Conservation (phyloP, 2,888 invertebrate species). For the Phyto melanocephala region DNA sequence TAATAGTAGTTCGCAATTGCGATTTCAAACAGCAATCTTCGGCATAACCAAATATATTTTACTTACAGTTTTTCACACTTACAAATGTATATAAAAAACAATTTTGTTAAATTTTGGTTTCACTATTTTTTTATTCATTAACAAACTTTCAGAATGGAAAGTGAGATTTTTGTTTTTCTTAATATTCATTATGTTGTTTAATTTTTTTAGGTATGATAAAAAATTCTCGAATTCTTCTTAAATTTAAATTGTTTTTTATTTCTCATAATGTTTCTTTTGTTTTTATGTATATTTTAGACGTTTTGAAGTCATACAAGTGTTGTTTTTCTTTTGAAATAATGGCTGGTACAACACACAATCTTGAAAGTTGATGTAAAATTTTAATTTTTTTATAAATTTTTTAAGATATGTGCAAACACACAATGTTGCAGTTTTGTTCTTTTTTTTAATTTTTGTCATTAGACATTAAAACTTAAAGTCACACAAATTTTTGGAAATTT, state of each 20-base stretch:
- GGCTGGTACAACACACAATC: constrained; percentile 51
- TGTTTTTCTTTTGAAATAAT: constrained; percentile 35
- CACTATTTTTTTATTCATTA: constrained; percentile 58
- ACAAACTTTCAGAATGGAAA: constrained; percentile 61
- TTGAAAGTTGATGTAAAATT: constrained; percentile 24
- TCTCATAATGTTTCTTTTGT: constrained; percentile 28
- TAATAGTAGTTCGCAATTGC: too few relatives aligned
- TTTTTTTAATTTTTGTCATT: background rate
- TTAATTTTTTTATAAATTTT: constrained; percentile 49
- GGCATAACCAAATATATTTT: too few relatives aligned
- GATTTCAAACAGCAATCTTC: too few relatives aligned
- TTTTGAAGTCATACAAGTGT: constrained; percentile 47
- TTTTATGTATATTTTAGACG: constrained; percentile 20
- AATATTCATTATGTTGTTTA: background rate
- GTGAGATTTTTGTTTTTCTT: constrained; percentile 33
- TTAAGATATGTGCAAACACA: constrained; percentile 61
- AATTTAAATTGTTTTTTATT: constrained; percentile 10
- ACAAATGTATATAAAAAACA: background rate
- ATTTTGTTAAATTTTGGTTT: constrained; percentile 23
- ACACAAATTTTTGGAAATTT: background rate
- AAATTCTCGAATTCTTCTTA: constrained; percentile 54
- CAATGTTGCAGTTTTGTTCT: constrained; percentile 33
- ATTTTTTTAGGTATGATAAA: constrained; percentile 58
- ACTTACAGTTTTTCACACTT: background rate
- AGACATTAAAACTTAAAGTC: constrained; percentile 4